Base-by-base conservation (phyloP, 1,140 invertebrate genomes). In the Drosophila gunungcola region DNA sequence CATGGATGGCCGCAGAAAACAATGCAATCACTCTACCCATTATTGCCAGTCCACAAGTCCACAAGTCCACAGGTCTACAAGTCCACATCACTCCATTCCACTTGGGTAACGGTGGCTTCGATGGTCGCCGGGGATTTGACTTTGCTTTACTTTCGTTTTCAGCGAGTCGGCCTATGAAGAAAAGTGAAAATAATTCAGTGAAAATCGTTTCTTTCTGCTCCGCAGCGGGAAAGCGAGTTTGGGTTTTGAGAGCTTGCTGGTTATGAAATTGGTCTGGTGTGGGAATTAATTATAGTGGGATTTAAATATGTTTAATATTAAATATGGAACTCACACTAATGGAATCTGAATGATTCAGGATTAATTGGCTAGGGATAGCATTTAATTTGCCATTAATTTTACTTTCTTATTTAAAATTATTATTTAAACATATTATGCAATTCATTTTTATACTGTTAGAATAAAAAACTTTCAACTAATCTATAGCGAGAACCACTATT, bases 91-190 rank as follows among this genome's bases (percentile, higher is more conserved):
- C 52, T 63, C 42, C 39, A 41, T 10, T 29, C 25, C 46, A 34
- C n/a, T 21, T 13, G 16, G 21, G 29, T 61, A 64, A 54, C 58
- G 51, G 49, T 55, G 58, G 49, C 42, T 68, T 38, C 42, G 39
- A 39, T 42, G 45, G 38, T 32, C 65, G 39, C 52, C n/a, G 63
- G 49, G 63, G 67, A 70, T 51, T 77, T 55, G 43, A 77, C 45
- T 77, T 70, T 78, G 75, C 65, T 55, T 78, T 74, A 78, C 75
- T 78, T 78, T 78, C 65, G 65, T 64, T 78, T 78, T 78, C 74
- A 57, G 61, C 56, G 39, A 46, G 48, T 43, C 12, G 34, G 69
- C 52, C 75, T 62, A 21, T 60, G 55, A 77, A 57, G 74, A 78
- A 78, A 78, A 78, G 75, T 78, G 75, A 78, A 78, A 78, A 78